Base-by-base conservation (phyloP, 2,797 vertebrate genomes). In the Tenualosa ilisha region DNA sequence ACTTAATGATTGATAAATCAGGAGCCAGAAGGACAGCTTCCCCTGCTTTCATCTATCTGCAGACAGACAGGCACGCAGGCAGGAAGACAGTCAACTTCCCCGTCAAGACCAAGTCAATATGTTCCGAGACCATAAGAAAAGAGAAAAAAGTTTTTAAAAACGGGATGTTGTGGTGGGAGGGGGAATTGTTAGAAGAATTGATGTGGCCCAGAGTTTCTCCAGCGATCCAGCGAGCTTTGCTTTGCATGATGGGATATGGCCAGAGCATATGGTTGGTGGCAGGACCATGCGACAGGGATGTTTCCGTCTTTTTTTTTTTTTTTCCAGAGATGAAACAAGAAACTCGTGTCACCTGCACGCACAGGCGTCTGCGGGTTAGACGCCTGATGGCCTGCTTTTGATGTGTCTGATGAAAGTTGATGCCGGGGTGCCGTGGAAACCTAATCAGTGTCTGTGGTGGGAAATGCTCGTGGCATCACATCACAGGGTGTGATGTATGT, bases 381-480 rank as follows among this genome's bases (percentile, higher is more conserved):
- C 68, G 68, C 68, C 68, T 43, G 68, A 75, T 75, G 68, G 68
- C 31, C 68, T 37, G 31, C 68, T 75, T 75, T 75, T 75, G 68
- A 75, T 40, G 37, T 75, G 68, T 75, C 68, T 43, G 68, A 75
- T 75, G 68, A 75, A 75, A 75, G 68, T 75, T 75, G 68, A 75
- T 22, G 37, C 68, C 37, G 37, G 40, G 37, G 37, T 43, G 68
- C 68, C 37, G 6, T 22, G 68, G 68, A 75, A 75, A 43, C 68
- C 68, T 75, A 75, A 75, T 75, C 68, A 75, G 68, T 43, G 3
- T 75, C 37, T 43, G 65, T 68, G 65, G 65, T 12, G 65, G 65
- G 65, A 68, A 31, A 68, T 12, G 24, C n/a, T 24, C 12, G 12
- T 40, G 26, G 15, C 65, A 40, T 72, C 26, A 15, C 65, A 75